Conservation (phyloP, 2,113 vertebrate genomes). For the Cynocephalus volans region DNA sequence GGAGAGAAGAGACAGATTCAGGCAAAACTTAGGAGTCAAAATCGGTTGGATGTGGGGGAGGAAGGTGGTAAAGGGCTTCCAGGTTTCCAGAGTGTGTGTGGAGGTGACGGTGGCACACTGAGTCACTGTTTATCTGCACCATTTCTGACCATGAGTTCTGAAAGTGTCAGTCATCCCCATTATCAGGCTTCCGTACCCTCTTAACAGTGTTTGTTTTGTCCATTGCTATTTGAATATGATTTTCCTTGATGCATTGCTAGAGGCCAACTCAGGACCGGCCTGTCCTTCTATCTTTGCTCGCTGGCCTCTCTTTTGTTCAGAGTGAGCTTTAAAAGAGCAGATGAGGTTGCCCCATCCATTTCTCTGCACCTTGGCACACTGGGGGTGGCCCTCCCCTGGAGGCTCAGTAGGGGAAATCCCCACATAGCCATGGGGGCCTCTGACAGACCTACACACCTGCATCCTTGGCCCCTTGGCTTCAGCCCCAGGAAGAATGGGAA, state of each 20-base stretch:
- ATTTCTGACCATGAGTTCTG: not conserved
- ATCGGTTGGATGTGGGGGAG: not conserved
- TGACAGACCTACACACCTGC: not conserved
- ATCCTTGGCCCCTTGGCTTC: not conserved
- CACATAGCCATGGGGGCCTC: not conserved
- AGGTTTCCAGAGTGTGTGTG: fast-evolving
- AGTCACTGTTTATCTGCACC: not conserved
- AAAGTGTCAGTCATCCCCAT: not conserved
- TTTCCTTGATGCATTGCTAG: not conserved
- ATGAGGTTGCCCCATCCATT: fast-evolving
- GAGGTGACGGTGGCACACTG: fast-evolving
- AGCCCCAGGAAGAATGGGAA: not conserved
- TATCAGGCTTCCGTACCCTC: not conserved
- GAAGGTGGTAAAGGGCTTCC: no score
- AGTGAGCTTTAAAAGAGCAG: not conserved
- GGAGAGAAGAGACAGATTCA: not conserved
- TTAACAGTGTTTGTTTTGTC: not conserved
- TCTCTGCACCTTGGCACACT: not conserved
- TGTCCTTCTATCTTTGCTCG: not conserved
- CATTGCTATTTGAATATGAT: not conserved
- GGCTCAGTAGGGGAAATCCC: not conserved
- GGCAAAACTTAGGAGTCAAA: not conserved
- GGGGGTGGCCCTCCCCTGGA: not conserved
- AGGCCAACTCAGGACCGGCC: not conserved
- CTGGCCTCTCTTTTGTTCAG: not conserved